Base-by-base conservation (phyloP, 2,113 vertebrate genomes). In the Apaloderma vittatum region DNA sequence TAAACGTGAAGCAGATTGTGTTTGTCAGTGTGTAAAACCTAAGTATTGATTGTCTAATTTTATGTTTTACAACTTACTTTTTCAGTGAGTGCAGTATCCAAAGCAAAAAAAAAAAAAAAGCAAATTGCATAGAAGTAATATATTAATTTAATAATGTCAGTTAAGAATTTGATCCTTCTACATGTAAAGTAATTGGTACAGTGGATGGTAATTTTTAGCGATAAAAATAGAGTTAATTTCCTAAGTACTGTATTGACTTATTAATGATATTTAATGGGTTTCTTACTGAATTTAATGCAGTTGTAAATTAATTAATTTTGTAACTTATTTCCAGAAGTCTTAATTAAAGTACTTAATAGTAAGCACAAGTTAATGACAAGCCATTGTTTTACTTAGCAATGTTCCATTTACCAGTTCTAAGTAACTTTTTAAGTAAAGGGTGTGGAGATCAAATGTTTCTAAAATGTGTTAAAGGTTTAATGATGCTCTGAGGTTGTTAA, bases 201-300 rank as follows among this genome's bases (percentile, higher is more conserved):
- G 91, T 92, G 90, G 93, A 97, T 95, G 66, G 93, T 96, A 94
- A 97, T 98, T 98, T 97, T 96, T 98, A 94, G 95, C 96, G 97
- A 97, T 98, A 98, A 98, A 97, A 98, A 96, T 78, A 97, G 95
- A 97, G 96, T 98, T 97, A 54, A 96, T 97, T 94, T 95, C 96
- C 91, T 98, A 95, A 98, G 97, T 97, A 98, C 97, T 97, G 93
- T 98, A 98, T 98, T 97, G 97, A 98, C 95, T 98, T 98, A 98
- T 98, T 98, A 98, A 98, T 98, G 93, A 96, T 92, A 95, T 95
- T 98, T 98, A 98, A 97, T 98, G 97, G 80, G 67, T 88, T 92
- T 97, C 97, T 95, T 96, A 96, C 95, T 85, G 93, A 96, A 98
- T 97, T 98, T 97, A 98, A 97, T 97, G 91, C 80, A 94, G 95